Conservation (phyloP, 1,140 invertebrate species). For the Tetranychus urticae region DNA sequence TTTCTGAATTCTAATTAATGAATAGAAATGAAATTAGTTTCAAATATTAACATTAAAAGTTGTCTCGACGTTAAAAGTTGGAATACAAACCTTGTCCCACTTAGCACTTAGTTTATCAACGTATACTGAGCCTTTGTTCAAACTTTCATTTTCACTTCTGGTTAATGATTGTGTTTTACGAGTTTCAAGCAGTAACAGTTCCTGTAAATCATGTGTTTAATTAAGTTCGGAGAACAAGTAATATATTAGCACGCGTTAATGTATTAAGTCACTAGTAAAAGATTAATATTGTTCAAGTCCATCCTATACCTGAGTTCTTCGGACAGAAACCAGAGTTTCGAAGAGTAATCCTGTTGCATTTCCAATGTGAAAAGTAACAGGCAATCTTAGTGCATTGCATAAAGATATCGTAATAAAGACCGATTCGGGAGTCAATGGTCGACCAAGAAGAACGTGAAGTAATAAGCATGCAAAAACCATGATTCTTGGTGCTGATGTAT, state of each 20-base stretch:
- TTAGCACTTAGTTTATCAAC: background rate
- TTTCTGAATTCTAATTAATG: background rate
- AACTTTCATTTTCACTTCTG: too few relatives aligned
- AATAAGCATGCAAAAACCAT: background rate
- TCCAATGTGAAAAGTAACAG: background rate
- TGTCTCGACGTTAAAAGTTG: background rate
- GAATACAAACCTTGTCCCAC: background rate
- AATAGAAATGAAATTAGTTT: slow-evolving; percentile 1
- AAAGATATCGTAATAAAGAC: background rate
- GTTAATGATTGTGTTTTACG: too few relatives aligned
- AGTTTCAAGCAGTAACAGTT: too few relatives aligned
- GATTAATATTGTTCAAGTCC: background rate
- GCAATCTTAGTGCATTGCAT: background rate
- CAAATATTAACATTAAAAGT: slow-evolving; percentile 22
- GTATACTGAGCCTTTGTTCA: background rate
- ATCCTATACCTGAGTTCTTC: background rate
- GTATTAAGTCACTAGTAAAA: too few relatives aligned
- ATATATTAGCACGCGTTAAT: too few relatives aligned
- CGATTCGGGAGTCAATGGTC: background rate
- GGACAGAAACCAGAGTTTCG: background rate
- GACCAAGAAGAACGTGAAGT: background rate
- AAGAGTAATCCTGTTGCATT: background rate
- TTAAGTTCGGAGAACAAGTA: too few relatives aligned
- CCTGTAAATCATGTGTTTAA: too few relatives aligned
- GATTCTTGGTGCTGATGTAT: background rate